A percentile compares a stretch with the other conserved stretches of the same genome.
These are phyloP conservation scores for Burhinus bistriatus DNA, from an alignment of 2,113 vertebrate species.

Conservation along the genomic window DNA sequence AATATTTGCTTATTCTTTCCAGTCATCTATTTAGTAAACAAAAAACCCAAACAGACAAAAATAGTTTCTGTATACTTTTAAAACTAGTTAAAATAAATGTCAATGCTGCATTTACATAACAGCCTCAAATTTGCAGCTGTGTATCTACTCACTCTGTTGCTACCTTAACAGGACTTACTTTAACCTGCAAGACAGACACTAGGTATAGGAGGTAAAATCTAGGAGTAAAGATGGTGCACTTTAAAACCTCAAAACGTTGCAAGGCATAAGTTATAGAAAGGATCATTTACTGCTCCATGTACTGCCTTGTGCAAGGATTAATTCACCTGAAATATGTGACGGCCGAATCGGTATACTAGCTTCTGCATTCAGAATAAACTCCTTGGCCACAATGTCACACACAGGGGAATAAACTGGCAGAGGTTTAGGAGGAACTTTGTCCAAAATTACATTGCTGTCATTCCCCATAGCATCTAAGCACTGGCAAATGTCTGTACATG, in stretches of 20 bases:
- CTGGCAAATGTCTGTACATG: background rate
- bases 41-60: background rate
- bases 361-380: background rate
- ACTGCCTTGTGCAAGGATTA: background rate
- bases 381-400: background rate
- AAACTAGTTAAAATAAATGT: background rate
- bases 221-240: background rate
- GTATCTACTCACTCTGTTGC: background rate
- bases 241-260: rapidly evolving
- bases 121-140: background rate
- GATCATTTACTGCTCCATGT: background rate
- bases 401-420: background rate
- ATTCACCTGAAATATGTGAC: background rate
- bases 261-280: background rate
- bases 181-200: background rate
- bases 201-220: background rate
- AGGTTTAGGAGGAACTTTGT: background rate
- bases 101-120: background rate
- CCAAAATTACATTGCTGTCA: background rate
- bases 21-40: background rate
- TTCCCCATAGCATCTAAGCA: background rate
- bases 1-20: background rate
- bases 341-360: background rate
- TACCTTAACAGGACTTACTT: background rate
- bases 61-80: background rate